Evolutionary conservation across 2,113 vertebrate species (phyloP).

Genomic region (Trematomus loennbergii): DNA sequence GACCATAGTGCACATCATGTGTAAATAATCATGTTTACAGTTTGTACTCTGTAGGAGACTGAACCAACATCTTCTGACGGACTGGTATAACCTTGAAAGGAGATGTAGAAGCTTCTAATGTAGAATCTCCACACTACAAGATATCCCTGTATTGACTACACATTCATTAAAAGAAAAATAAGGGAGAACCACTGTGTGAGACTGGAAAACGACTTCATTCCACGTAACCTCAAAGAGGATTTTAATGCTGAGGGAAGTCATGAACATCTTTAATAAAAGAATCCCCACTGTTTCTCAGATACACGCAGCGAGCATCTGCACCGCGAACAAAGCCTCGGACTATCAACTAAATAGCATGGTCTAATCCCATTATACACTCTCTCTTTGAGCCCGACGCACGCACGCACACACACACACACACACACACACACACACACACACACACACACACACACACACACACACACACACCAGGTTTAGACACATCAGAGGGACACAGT

Average conservation of each 20-base stretch:
- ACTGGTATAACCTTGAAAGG: conserved; percentile 1
- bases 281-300: conserved; percentile 34
- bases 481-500: conserved; percentile 44
- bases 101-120: not conserved
- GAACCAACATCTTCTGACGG: conserved; percentile 1
- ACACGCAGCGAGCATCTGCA: conserved; percentile 42
- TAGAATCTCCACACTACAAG: not conserved
- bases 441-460: conserved; percentile 7
- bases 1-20: not conserved
- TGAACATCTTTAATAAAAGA: conserved; percentile 38
- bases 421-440: not conserved
- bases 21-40: too few relatives aligned
- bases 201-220: not conserved
- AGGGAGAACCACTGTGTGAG: not conserved
- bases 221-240: conserved; percentile 16
- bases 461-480: conserved; percentile 15
- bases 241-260: conserved; percentile 31
- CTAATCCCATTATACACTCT: conserved; percentile 64
- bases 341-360: conserved; percentile 50
- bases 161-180: not conserved
- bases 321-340: conserved; percentile 51
- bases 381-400: conserved; percentile 39
- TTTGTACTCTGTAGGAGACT: not conserved
- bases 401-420: too few relatives aligned
- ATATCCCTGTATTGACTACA: conserved; percentile 6